Base-by-base conservation (phyloP, 2,888 invertebrate genomes). In the Cosmorhoe ocellata region DNA sequence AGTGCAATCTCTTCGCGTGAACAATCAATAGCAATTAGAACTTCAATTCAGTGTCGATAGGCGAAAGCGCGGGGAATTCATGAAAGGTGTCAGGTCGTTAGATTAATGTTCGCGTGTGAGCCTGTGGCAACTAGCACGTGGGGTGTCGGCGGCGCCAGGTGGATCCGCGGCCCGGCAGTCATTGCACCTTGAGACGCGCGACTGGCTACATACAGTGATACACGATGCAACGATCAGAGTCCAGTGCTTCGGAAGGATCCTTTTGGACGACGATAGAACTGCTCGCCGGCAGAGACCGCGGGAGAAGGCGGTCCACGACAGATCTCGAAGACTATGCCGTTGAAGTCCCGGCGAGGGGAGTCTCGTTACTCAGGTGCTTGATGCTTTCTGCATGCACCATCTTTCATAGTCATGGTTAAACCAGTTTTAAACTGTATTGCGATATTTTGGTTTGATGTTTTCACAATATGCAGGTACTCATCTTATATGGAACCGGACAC, bases 251-350 rank as follows among this genome's bases (percentile, higher is more conserved):
- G 6, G 91, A 88, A 51, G 86, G 91, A 39, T 81, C 85, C 31
- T 93, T 93, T 71, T 93, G 93, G 93, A 91, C 91, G 39, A 93
- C 92, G n/a, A 91, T 93, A 53, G 92, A 93, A 54, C 81, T 93
- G 28, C 82, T 93, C 11, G 91, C 92, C 10, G 52, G 51, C 7
- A 37, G 46, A 13, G 91, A 86, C 26, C 83, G 88, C 6, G 92
- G 91, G 34, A 79, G 90, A 49, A 81, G 91, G 45, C 76, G 87
- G 30, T 89, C 90, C 2, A 81, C 84, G n/a, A 79, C 81, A 18
- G 91, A 91, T 61, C 71, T 70, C 32, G 90, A 88, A 27, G 87
- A 86, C 43, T 66, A 66, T 59, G 62, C 55, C 30, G 52, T 59
- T 33, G 76, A 79, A 33, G 55, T 73, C 8, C 72, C 73, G 1